Base-by-base conservation (phyloP, 2,888 invertebrate genomes). In the Orthosia gothica region DNA sequence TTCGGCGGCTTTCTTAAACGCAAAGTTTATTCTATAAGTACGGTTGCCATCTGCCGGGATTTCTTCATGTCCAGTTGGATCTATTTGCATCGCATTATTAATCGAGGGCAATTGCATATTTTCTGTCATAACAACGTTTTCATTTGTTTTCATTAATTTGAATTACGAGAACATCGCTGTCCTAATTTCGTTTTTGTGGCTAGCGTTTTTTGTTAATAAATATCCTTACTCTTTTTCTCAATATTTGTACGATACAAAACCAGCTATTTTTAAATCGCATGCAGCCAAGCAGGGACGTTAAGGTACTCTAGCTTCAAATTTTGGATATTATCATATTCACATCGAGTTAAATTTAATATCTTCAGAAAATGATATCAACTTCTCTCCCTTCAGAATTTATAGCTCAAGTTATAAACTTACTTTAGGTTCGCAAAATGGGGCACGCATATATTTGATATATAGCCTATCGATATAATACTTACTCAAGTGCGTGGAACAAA, bases 1-100 rank as follows among this genome's bases (percentile, higher is more conserved):
- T 54, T 69, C 58, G 72, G 78, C 79, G 76, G 83, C 84, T 88
- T 86, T 87, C 87, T 87, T 86, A 80, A 83, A 85, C 75, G 79
- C 74, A 78, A 69, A 63, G 66, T 85, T 84, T 78, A 74, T 82
- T 67, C 50, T 69, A 52, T 50, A 62, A 61, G 69, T 76, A 71
- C 77, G 26, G 54, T 72, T 82, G 40, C 67, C 71, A 79, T 84
- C 59, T 74, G 71, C 52, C 69, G 61, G 45, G 58, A 64, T 70
- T 69, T 79, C 75, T 75, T 80, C 47, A 67, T 67, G 40, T 67
- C 64, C 79, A 72, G 47, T 81, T 65, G 70, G 62, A 70, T 82
- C 79, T 81, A 82, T 82, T 82, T 73, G 20, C 52, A 47, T 70
- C 18, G 58, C 50, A 59, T 66, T 72, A 64, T 70, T 78, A 72